Evolutionary conservation across 2,797 vertebrate species (phyloP).

Genomic region (Parauchenoglanis punctatus): DNA sequence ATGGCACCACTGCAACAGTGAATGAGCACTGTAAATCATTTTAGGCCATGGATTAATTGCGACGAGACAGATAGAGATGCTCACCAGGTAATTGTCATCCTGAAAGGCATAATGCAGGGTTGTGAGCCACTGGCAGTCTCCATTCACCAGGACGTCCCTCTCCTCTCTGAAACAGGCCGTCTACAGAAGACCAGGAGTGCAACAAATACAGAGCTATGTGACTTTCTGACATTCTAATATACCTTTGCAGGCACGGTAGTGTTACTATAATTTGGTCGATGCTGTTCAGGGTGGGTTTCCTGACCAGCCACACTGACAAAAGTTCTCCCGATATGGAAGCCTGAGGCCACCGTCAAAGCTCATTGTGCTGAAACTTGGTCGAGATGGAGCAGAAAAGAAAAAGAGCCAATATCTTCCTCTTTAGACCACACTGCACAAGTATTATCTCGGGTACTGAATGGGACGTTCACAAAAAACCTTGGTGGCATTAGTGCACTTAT

Average conservation of each 20-base stretch:
- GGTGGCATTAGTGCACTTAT: not conserved
- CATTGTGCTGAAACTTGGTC: constrained; percentile 53
- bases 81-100: constrained; percentile 95
- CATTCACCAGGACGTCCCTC: constrained; percentile 92
- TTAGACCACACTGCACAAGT: constrained; percentile 7
- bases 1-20: not conserved
- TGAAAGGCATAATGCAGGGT: constrained; percentile 96
- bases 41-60: not conserved
- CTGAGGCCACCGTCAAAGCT: constrained; percentile 67
- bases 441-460: not conserved
- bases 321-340: constrained; percentile 54
- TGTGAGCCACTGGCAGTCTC: constrained; percentile 98
- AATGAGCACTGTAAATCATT: not conserved
- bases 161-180: constrained; percentile 97
- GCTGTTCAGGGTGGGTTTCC: constrained; percentile 56
- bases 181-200: constrained; percentile 65
- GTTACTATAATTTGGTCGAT: not conserved
- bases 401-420: constrained; percentile 1
- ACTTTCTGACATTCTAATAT: not conserved
- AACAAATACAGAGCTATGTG: not conserved
- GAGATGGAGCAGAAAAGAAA: constrained; percentile 46
- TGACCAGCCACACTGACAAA: constrained; percentile 54
- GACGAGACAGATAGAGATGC: constrained; percentile 33
- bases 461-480: not conserved
- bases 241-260: not conserved